Percentiles rank a stretch among this genome's conserved stretches.
These are phyloP conservation scores for Philereme vetulata DNA, from an alignment of 2,888 invertebrate genomes.

Conservation along the genomic window DNA sequence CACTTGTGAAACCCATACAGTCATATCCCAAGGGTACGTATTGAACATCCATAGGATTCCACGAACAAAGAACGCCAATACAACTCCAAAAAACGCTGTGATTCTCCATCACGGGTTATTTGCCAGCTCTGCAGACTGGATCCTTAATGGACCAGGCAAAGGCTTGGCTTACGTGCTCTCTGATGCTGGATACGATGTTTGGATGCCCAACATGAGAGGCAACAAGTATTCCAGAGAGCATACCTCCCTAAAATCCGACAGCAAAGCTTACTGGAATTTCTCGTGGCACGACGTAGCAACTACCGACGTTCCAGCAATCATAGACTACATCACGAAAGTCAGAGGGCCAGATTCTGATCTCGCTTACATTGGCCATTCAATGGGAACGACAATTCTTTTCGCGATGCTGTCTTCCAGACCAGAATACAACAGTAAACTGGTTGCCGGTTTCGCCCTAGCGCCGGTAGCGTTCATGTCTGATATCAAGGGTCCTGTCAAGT, in stretches of 20 bases:
- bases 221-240: conserved; percentile 90
- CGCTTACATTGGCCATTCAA: conserved; percentile 94
- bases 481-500: conserved; percentile 85
- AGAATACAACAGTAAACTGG: conserved; percentile 86
- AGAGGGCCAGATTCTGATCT: conserved; percentile 64
- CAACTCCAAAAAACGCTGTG: conserved; percentile 66
- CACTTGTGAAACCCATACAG: conserved; percentile 87
- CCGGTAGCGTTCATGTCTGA: conserved; percentile 87
- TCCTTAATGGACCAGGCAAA: conserved; percentile 87
- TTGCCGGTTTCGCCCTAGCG: conserved; percentile 86
- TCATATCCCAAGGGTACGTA: conserved; percentile 92
- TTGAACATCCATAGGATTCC: conserved; percentile 92
- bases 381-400: conserved; percentile 92
- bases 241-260: conserved; percentile 75
- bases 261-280: conserved; percentile 87
- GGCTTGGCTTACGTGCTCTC: conserved; percentile 87
- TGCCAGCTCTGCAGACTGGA: conserved; percentile 91
- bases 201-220: conserved; percentile 93
- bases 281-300: conserved; percentile 96
- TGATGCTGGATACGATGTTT: conserved; percentile 89
- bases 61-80: conserved; percentile 61
- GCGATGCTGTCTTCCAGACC: conserved; percentile 87
- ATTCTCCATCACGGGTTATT: conserved; percentile 92
- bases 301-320: conserved; percentile 93
- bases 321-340: conserved; percentile 85